phyloP scores from a whole-genome alignment of 2,888 invertebrate species.

The Pediacus dermestoides region DNA sequence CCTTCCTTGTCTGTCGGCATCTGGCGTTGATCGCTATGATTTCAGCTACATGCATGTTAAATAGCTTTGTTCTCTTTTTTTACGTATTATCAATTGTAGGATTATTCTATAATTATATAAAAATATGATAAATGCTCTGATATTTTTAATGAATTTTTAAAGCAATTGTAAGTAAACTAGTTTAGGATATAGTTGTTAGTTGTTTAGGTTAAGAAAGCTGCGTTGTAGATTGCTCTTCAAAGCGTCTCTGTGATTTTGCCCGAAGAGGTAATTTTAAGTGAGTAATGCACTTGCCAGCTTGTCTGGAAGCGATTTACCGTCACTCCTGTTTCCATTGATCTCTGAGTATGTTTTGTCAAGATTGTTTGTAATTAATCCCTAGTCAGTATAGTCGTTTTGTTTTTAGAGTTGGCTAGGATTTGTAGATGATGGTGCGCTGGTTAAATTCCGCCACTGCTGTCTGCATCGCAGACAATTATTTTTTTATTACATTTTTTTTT shows the following conservation, averaged over 20 bases:
- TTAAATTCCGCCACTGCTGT: no score
- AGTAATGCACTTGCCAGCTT: conserved; percentile 42
- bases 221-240: conserved; percentile 50
- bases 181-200: conserved; percentile 29
- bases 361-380: conserved; percentile 43
- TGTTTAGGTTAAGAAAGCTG: conserved; percentile 35
- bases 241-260: conserved; percentile 51
- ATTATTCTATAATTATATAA: conserved; percentile 37
- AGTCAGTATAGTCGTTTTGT: conserved; percentile 48
- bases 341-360: conserved; percentile 36
- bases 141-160: conserved; percentile 50
- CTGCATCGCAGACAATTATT: no score
- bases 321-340: conserved; percentile 48
- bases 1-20: no score
- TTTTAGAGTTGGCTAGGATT: conserved; percentile 46
- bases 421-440: no score
- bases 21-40: conserved; percentile 10
- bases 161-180: conserved; percentile 47
- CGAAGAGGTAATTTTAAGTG: conserved; percentile 42
- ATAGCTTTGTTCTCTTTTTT: conserved; percentile 45
- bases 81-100: conserved; percentile 30
- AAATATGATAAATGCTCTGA: no score
- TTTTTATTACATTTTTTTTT: conserved; percentile 8
- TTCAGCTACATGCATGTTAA: conserved; percentile 33
- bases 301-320: conserved; percentile 31